Evolutionary conservation across 1,140 invertebrate genomes (phyloP).

Genomic region (Drosophila hydei): DNA sequence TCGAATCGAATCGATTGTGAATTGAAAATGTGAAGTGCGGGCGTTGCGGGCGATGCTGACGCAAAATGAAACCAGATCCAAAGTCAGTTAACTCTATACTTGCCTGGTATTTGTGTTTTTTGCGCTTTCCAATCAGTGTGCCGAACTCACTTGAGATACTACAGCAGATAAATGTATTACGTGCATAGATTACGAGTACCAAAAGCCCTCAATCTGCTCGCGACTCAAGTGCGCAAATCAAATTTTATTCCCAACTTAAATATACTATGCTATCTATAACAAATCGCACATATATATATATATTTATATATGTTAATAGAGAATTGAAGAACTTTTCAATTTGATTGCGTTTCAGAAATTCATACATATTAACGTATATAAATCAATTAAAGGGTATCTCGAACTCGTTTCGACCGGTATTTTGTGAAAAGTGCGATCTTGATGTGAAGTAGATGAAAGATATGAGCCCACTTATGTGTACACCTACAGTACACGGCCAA

Average conservation of each 20-base stretch:
- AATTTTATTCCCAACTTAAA: background rate
- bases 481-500: conserved; percentile 23
- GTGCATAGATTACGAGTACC: conserved; percentile 18
- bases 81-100: conserved; percentile 22
- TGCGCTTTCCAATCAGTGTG: conserved; percentile 15
- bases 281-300: background rate
- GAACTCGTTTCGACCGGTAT: background rate
- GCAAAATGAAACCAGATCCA: conserved; percentile 27
- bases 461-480: conserved; percentile 7
- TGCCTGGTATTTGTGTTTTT: background rate
- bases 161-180: conserved; percentile 40
- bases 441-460: conserved; percentile 35
- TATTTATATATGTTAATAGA: no score
- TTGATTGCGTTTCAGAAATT: no score
- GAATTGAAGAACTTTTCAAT: background rate
- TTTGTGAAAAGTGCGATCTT: conserved; percentile 26
- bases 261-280: background rate
- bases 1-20: background rate
- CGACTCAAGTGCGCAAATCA: conserved; percentile 11
- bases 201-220: conserved; percentile 13
- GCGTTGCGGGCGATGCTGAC: conserved; percentile 47
- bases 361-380: no score
- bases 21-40: conserved; percentile 29
- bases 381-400: conserved; percentile 8
- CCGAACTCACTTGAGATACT: conserved; percentile 37